Evolutionary conservation across 2,888 invertebrate species (phyloP).

Genomic region (Mesoligia furuncula): DNA sequence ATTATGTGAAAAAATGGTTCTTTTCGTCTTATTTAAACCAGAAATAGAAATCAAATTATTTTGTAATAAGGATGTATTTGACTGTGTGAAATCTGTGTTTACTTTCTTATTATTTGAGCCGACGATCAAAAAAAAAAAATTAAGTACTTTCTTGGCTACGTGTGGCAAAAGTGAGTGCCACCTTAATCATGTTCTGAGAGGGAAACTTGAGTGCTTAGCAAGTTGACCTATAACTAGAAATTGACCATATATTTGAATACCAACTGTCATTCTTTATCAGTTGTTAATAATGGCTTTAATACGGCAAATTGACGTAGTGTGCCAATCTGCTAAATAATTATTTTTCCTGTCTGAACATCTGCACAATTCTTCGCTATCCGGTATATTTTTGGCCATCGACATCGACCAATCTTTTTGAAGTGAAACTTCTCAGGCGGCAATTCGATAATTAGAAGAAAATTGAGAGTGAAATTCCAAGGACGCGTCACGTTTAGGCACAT

Average conservation of each 20-base stretch:
- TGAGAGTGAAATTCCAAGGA: too few species aligned
- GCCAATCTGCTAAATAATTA: neutral
- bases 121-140: too few species aligned
- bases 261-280: neutral
- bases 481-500: too few species aligned
- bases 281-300: too few species aligned
- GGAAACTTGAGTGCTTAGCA: neutral
- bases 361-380: neutral
- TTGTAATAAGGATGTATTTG: constrained; percentile 62
- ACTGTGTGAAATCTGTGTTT: constrained; percentile 24
- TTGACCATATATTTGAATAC: neutral
- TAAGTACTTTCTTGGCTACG: neutral
- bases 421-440: too few species aligned
- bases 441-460: too few species aligned
- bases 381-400: neutral
- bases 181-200: neutral
- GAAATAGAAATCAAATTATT: constrained; percentile 70
- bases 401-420: neutral
- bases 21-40: constrained; percentile 58
- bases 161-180: neutral
- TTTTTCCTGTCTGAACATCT: neutral
- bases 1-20: constrained; percentile 61
- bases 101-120: neutral
- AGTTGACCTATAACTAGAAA: neutral
- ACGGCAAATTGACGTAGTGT: neutral